Base-by-base conservation (phyloP, 2,797 vertebrate species). In the Spatula versicolor region DNA sequence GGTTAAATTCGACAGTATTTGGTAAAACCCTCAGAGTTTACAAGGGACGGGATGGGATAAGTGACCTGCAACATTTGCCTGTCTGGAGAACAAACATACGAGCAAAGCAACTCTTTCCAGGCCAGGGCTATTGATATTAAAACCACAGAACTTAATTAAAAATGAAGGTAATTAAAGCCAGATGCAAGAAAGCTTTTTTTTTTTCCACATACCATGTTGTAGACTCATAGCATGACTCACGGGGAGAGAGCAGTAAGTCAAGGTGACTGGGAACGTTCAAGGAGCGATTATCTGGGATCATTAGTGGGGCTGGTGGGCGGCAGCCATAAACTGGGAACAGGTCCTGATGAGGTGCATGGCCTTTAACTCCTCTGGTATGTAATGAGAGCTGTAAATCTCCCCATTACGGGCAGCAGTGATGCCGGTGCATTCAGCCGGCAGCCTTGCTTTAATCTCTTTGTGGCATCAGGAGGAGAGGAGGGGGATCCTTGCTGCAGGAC, bases 131-230 rank as follows among this genome's bases (percentile, higher is more conserved):
- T 83, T 83, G 83, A 92, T 83, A 85, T 72, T 72, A 79, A 94
- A 92, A 54, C 90, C 81, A 54, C 76, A 82, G 63, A 83, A 94
- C 67, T 87, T 90, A 88, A 95, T 92, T 94, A 95, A 90, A 90
- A 88, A 58, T 58, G 39, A 86, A 83, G 11, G 59, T 83, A 88
- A 95, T 94, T 88, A 92, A 92, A 95, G 19, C 80, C 92, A 95
- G 68, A 86, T 83, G 90, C 43, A 66, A 90, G 76, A 79, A 88
- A 72, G 19, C 14, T 16, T 15, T 28, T 26, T 19, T 37, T 37
- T 46, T 15, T 60, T 45, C 76, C 54, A 39, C 92, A 94, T 88
- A 67, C 80, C 84, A n/a, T 1, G 3, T 35, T 58, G 63, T 46
- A 75, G 73, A 88, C 63, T 79, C 92, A 81, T 35, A 71, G 76